These are phyloP conservation scores for Leistus spinibarbis DNA, from an alignment of 2,888 invertebrate genomes.

Conservation along the genomic window DNA sequence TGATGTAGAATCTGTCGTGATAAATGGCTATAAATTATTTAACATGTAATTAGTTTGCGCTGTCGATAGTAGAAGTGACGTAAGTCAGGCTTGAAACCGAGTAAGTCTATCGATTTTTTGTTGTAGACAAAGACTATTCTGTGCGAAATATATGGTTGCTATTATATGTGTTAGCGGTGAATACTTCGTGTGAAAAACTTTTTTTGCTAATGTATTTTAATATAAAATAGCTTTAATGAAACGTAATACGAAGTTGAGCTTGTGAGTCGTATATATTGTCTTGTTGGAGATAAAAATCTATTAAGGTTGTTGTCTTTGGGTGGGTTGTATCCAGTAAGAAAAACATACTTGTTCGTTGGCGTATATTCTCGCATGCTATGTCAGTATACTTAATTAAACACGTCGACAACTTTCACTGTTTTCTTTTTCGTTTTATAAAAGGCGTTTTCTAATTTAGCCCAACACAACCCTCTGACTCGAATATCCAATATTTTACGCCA, in stretches of 20 bases:
- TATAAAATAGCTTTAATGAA: too few relatives aligned
- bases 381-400: slow-evolving; percentile 38
- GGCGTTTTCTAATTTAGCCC: slow-evolving; percentile 38
- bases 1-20: slow-evolving; percentile 18
- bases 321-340: background rate
- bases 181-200: too few relatives aligned
- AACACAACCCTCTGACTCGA: slow-evolving; percentile 19
- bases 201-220: too few relatives aligned
- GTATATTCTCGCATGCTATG: slow-evolving; percentile 13
- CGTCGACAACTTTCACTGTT: slow-evolving; percentile 32
- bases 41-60: slow-evolving; percentile 27
- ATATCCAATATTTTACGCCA: slow-evolving; percentile 38
- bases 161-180: too few relatives aligned
- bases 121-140: too few relatives aligned
- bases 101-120: background rate
- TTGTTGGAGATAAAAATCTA: background rate
- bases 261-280: background rate
- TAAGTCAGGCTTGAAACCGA: background rate
- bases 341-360: background rate
- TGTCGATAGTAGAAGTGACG: slow-evolving; percentile 20
- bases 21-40: slow-evolving; percentile 29
- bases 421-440: slow-evolving; percentile 34
- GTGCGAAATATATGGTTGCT: too few relatives aligned
- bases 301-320: background rate
- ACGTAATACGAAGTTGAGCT: background rate